A percentile compares a stretch with the other conserved stretches of the same genome.
Evolutionary conservation across 2,888 invertebrate genomes (phyloP).

Genomic region (Dexiosoma caninum): DNA sequence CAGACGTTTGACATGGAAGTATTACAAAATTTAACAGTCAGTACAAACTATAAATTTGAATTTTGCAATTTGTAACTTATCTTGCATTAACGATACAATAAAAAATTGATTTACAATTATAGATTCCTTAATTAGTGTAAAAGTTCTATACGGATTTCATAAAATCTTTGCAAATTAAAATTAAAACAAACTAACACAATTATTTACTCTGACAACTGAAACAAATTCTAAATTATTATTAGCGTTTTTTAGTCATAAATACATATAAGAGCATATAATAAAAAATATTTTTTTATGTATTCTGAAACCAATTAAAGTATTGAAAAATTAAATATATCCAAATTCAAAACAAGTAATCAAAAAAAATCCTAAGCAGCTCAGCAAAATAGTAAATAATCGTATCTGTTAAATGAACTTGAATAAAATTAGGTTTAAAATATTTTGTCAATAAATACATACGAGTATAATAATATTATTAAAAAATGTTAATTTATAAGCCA

Average conservation of each 20-base stretch:
- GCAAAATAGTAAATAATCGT: not conserved
- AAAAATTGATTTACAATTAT: not conserved
- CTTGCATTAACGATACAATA: slow-evolving; percentile 1
- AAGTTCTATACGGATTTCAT: slow-evolving; percentile 5
- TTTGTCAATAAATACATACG: slow-evolving; percentile 33
- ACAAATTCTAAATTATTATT: slow-evolving; percentile 60
- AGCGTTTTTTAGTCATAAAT: slow-evolving; percentile 36
- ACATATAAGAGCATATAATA: slow-evolving; percentile 21
- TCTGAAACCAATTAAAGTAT: slow-evolving; percentile 16
- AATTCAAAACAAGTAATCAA: not conserved
- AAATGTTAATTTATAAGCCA: not conserved
- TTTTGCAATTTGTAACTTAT: slow-evolving; percentile 22
- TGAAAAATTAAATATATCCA: not conserved
- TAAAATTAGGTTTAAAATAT: not conserved
- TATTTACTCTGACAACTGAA: slow-evolving; percentile 58
- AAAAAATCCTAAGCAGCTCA: slow-evolving; percentile 38
- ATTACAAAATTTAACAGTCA: not conserved
- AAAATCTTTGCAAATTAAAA: not conserved
- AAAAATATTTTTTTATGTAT: slow-evolving; percentile 39
- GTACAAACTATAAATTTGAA: not conserved
- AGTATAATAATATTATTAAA: not conserved
- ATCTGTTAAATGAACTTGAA: slow-evolving; percentile 4
- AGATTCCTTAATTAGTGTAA: not conserved
- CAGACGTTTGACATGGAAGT: no score
- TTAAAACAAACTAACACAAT: slow-evolving; percentile 25